Evolutionary conservation across 1,140 invertebrate genomes (phyloP).

Genomic region (Papilio glaucus): DNA sequence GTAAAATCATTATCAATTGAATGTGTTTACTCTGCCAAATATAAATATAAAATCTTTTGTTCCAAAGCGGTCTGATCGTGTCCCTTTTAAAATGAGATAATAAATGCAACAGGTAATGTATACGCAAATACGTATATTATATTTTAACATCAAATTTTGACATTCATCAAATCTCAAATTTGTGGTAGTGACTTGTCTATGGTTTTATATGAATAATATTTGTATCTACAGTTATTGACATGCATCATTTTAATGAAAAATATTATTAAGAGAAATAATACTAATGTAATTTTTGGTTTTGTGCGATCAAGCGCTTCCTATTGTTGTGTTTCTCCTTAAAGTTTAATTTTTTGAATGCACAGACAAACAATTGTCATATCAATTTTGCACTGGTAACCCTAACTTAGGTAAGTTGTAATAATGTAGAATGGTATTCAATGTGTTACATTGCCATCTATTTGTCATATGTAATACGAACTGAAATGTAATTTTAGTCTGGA

Average conservation of each 20-base stretch:
- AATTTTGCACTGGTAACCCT: conserved; percentile 23
- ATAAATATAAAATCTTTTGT: no score
- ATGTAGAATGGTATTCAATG: conserved; percentile 5
- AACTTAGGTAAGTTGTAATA: conserved; percentile 12
- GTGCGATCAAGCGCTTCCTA: conserved; percentile 40
- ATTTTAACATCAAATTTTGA: no score
- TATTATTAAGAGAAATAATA: background rate
- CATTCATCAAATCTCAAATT: no score
- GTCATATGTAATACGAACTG: conserved; percentile 33
- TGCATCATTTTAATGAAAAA: background rate
- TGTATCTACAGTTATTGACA: background rate
- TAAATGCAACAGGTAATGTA: no score
- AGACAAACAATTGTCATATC: conserved; percentile 30
- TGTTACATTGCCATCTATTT: conserved; percentile 4
- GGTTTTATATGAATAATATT: background rate
- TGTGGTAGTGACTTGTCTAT: conserved; percentile 6
- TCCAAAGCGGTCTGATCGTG: no score
- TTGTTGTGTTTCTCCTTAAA: conserved; percentile 43
- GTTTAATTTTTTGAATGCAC: conserved; percentile 49
- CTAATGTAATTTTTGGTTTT: conserved; percentile 1
- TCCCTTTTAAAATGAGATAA: no score
- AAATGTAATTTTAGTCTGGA: conserved; percentile 46
- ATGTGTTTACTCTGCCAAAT: no score
- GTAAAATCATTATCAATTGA: no score
- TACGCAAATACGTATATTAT: no score